These are phyloP conservation scores for Synchiropus splendidus DNA, from an alignment of 2,113 vertebrate genomes.

Conservation along the genomic window DNA sequence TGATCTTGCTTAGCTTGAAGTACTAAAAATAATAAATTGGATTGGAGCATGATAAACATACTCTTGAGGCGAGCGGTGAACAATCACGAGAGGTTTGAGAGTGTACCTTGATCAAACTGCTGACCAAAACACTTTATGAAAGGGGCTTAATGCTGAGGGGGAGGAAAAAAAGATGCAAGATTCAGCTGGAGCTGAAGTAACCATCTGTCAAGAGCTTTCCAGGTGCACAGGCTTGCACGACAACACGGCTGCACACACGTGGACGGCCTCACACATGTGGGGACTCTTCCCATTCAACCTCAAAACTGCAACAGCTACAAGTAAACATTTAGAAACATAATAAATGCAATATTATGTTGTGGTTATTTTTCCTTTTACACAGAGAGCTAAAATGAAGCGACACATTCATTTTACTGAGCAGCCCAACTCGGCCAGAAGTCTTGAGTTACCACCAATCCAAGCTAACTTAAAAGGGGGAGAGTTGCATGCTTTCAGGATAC, in stretches of 20 bases:
- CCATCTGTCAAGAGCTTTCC: constrained; percentile 58
- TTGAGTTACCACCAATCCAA: too few species aligned
- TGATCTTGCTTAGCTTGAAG: constrained; percentile 23
- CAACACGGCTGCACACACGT: constrained; percentile 42
- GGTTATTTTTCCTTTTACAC: too few species aligned
- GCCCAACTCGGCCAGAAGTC: too few species aligned
- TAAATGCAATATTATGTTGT: background rate
- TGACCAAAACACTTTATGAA: constrained; percentile 53
- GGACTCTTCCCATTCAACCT: constrained; percentile 3
- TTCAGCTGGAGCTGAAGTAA: constrained; percentile 43
- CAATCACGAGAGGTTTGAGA: constrained; percentile 31
- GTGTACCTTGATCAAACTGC: constrained; percentile 49
- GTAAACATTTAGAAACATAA: background rate
- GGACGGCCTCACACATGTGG: constrained; percentile 37
- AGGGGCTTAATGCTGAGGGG: constrained; percentile 36
- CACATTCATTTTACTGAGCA: too few species aligned
- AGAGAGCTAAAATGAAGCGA: too few species aligned
- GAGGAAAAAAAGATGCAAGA: constrained; percentile 25
- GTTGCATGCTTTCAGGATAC: too few species aligned
- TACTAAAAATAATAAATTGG: constrained; percentile 41
- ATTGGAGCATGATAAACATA: constrained; percentile 33
- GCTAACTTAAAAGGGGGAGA: too few species aligned
- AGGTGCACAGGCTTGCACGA: constrained; percentile 48
- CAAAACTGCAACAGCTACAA: too few species aligned
- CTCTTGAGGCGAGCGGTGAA: constrained; percentile 22